phyloP scores from a whole-genome alignment of 2,888 invertebrate genomes.

The Zygothrica quintamaculata region DNA sequence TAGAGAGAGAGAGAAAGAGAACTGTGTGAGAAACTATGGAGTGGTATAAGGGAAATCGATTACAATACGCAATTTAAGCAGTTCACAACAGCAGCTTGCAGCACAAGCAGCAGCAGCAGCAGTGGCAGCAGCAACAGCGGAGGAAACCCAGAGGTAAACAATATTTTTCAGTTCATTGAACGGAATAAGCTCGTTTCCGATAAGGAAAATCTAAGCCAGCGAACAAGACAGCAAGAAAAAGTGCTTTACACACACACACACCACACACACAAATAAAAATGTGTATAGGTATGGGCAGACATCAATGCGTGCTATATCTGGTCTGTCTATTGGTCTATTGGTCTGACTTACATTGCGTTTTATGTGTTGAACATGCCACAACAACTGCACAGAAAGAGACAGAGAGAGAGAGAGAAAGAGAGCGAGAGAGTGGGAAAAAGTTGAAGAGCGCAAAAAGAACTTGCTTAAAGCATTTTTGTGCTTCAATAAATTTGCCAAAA shows the following conservation, averaged over 20 bases:
- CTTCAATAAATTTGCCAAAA: slow-evolving; percentile 47
- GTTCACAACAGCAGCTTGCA: slow-evolving; percentile 17
- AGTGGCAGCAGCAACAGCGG: slow-evolving; percentile 9
- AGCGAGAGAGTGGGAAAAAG: no score
- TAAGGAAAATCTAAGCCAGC: slow-evolving; percentile 63
- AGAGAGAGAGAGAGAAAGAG: no score
- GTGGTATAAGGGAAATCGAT: slow-evolving; percentile 28
- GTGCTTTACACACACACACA: slow-evolving; percentile 21
- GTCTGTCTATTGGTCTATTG: slow-evolving; percentile 59
- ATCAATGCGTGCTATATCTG: slow-evolving; percentile 53
- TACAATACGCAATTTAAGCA: slow-evolving; percentile 54
- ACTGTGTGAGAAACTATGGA: slow-evolving; percentile 41
- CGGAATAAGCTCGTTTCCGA: slow-evolving; percentile 83
- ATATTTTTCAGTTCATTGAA: slow-evolving; percentile 84
- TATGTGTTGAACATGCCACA: slow-evolving; percentile 54
- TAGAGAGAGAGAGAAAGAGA: slow-evolving; percentile 6
- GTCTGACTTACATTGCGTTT: slow-evolving; percentile 64
- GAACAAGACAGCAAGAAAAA: slow-evolving; percentile 47
- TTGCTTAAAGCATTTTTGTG: slow-evolving; percentile 34
- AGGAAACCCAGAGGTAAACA: slow-evolving; percentile 81
- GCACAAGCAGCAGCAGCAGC: background rate
- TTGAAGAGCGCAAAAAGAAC: slow-evolving; percentile 8
- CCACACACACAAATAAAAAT: slow-evolving; percentile 19
- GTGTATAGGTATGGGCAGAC: slow-evolving; percentile 25
- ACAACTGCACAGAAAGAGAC: slow-evolving; percentile 25